These are phyloP conservation scores for Carlito syrichta DNA, from an alignment of 2,113 vertebrate genomes.

Conservation along the genomic window DNA sequence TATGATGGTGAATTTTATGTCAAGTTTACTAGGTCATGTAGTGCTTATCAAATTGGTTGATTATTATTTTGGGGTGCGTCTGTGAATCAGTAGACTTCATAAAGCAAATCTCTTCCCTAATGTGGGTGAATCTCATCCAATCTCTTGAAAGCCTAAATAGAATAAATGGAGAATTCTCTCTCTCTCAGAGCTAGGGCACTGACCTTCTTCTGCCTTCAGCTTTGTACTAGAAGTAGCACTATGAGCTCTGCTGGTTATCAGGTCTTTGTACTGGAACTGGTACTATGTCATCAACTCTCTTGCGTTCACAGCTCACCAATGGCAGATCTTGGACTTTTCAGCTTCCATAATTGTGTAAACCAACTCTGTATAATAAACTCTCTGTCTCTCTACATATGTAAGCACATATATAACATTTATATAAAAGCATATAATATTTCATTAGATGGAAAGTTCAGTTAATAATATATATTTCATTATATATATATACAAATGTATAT, in stretches of 20 bases:
- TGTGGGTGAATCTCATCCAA: background rate
- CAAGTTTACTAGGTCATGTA: background rate
- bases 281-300: background rate
- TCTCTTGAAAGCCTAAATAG: background rate
- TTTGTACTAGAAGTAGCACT: background rate
- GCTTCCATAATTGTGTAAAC: background rate
- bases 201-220: background rate
- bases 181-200: background rate
- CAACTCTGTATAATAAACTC: too few relatives aligned
- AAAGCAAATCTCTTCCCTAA: background rate
- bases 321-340: background rate
- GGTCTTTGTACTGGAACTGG: background rate
- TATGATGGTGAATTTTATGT: background rate
- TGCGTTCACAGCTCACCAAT: too few relatives aligned
- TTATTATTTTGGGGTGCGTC: background rate
- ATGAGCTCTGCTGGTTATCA: background rate
- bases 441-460: background rate
- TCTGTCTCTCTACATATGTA: background rate
- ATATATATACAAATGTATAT: background rate
- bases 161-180: background rate
- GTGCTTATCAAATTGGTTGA: background rate
- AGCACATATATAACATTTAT: too few relatives aligned
- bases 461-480: background rate
- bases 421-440: too few relatives aligned
- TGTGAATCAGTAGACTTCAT: background rate